Evolutionary conservation across 2,888 invertebrate genomes (phyloP).

Genomic region (Arenicola marina): DNA sequence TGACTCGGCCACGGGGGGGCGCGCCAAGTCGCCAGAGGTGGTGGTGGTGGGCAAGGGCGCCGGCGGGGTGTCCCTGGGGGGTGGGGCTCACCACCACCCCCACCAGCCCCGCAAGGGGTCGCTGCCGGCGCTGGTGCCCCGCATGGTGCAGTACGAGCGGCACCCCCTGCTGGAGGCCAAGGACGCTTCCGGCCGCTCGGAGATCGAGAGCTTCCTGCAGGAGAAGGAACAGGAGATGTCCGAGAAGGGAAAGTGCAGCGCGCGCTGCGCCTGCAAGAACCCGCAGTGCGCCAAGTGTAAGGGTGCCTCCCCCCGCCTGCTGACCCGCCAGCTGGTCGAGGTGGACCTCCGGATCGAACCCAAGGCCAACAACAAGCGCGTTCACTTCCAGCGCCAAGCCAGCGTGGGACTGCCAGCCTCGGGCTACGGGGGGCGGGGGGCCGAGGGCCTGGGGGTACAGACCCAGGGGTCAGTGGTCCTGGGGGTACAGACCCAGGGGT

Average conservation of each 20-base stretch:
- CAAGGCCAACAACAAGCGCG: conserved; percentile 9
- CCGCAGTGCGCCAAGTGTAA: conserved; percentile 13
- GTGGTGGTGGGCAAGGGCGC: not conserved
- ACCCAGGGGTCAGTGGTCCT: too few species aligned
- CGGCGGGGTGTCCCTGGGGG: not conserved
- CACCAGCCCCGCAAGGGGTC: not conserved
- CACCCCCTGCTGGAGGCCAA: conserved; percentile 18
- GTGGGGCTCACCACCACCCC: not conserved
- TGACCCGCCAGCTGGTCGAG: not conserved
- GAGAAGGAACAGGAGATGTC: conserved; percentile 13
- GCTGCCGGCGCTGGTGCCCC: conserved; percentile 13
- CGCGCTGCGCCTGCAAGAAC: conserved; percentile 13
- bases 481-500: too few species aligned
- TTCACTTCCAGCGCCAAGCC: conserved; percentile 16
- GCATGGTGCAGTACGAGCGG: conserved; percentile 20
- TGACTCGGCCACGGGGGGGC: not conserved
- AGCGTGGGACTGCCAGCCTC: not conserved
- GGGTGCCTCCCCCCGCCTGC: not conserved
- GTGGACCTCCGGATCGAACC: not conserved
- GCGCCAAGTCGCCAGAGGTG: not conserved
- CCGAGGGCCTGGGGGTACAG: too few species aligned
- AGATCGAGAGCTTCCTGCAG: conserved; percentile 17
- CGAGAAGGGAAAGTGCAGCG: conserved; percentile 17
- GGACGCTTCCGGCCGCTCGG: conserved; percentile 21
- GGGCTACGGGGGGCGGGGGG: too few species aligned